Base-by-base conservation (phyloP, 2,888 invertebrate genomes). In the Caenorhabditis afra region DNA sequence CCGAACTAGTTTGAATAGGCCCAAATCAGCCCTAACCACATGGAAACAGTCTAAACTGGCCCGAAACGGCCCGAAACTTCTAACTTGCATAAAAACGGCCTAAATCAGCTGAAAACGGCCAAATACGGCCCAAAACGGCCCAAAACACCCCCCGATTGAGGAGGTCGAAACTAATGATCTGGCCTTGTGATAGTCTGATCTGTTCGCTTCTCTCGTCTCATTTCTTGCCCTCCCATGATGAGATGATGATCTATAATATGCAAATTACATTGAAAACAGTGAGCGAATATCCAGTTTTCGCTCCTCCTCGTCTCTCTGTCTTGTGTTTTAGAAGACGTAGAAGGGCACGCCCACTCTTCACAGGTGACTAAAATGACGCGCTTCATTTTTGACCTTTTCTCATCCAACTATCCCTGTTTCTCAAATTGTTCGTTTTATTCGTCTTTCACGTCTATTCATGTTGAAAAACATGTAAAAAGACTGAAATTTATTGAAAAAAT, bases 301-400 rank as follows among this genome's bases (percentile, higher is more conserved):
- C 7, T 29, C 29, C 4, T 3, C 7, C 7, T 29, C 29, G 29
- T 29, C 29, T 29, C 29, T 29, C 29, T 29, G 4, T 29, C 29
- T 29, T 7, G 29, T 29, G 29, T 29, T 29, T 29, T 29, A 29
- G n/a, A n/a, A n/a, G n/a, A n/a, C n/a, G n/a, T n/a, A n/a, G n/a
- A n/a, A n/a, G 29, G 29, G 4, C 7, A 3, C 29, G 29, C 29
- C 29, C 29, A 29, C 29, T n/a, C n/a, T 29, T 29, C 29, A 29
- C 29, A 29, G 29, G 29, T 29, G 29, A 29, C 29, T n/a, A n/a
- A n/a, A n/a, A 29, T 71, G 71, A 71, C 71, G 71, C 29, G 64
- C 71, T 71, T 71, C 71, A 71, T 71, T 71, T 62, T 61, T 71
- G 71, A 71, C 71, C 71, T 67, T 50, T 50, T 53, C 52, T 4